phyloP scores from a whole-genome alignment of 2,888 invertebrate genomes.

The Tinea trinotella region DNA sequence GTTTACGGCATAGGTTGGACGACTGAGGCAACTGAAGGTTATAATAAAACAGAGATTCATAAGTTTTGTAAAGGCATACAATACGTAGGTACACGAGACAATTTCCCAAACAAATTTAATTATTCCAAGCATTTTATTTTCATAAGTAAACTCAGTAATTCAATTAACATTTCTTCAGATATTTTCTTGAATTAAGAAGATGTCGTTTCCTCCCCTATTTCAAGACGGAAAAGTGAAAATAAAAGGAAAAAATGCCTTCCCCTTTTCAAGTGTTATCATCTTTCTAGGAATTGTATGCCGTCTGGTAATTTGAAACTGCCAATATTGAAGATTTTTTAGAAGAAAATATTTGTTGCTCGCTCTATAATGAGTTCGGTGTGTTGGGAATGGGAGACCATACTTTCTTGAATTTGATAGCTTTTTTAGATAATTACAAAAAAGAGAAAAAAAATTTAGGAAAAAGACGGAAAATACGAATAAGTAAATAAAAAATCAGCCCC shows the following conservation, averaged over 20 bases:
- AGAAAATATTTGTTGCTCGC: not conserved
- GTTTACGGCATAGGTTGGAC: no score
- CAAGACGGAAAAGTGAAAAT: not conserved
- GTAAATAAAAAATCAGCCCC: no score
- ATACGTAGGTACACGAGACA: no score
- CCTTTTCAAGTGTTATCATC: conserved; percentile 7
- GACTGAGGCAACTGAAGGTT: no score
- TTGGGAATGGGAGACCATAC: not conserved
- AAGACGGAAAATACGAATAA: no score
- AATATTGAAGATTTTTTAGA: not conserved
- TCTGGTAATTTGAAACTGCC: conserved; percentile 13
- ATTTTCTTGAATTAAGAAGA: conserved; percentile 6
- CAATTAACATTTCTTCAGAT: conserved; percentile 12
- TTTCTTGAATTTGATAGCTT: not conserved
- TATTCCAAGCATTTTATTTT: not conserved
- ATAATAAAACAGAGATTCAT: no score
- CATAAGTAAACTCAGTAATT: conserved; percentile 3
- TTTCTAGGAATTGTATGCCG: conserved; percentile 8
- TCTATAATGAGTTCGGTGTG: not conserved
- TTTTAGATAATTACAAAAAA: no score
- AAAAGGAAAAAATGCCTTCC: conserved; percentile 6
- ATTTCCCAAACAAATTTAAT: no score
- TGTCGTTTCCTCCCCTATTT: conserved; percentile 11
- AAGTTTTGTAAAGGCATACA: no score
- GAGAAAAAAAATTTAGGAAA: no score